Conservation (phyloP, 2,888 invertebrate species). For the Diadegma fenestrale region DNA sequence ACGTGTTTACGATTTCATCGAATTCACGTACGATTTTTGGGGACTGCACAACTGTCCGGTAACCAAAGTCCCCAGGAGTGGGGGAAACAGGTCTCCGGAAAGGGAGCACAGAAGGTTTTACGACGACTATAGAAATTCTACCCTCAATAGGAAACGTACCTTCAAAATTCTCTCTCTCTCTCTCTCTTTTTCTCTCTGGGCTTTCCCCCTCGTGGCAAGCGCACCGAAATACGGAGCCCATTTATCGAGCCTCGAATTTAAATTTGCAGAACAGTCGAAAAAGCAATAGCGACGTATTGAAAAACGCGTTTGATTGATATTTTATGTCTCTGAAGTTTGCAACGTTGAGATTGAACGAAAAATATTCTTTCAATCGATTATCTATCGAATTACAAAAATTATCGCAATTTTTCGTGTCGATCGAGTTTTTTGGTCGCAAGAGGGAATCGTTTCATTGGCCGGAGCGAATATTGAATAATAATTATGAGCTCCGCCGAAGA, state of each 20-base stretch:
- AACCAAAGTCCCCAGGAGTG: background rate
- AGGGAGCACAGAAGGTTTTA: constrained; percentile 41
- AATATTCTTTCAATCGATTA: no score
- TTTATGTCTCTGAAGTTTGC: no score
- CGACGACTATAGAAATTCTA: constrained; percentile 43
- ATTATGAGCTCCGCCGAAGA: no score
- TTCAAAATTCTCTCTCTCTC: constrained; percentile 2
- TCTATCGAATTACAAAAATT: no score
- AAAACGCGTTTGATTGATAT: background rate
- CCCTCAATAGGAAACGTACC: constrained; percentile 28
- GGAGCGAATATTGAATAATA: no score
- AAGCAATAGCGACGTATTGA: background rate
- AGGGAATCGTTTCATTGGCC: no score
- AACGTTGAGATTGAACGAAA: no score
- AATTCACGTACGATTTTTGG: constrained; percentile 14
- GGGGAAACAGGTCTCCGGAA: constrained; percentile 28
- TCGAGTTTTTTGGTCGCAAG: no score
- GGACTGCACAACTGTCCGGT: background rate
- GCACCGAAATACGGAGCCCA: background rate
- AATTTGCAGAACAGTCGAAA: background rate
- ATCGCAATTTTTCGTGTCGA: no score
- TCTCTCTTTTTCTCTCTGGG: background rate
- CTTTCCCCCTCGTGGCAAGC: background rate
- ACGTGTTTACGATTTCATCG: background rate
- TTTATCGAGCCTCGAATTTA: background rate